Evolutionary conservation across 2,797 vertebrate species (phyloP), one percentile per base, ranked within the genome.

Genomic region (Emydoidea blandingii): DNA sequence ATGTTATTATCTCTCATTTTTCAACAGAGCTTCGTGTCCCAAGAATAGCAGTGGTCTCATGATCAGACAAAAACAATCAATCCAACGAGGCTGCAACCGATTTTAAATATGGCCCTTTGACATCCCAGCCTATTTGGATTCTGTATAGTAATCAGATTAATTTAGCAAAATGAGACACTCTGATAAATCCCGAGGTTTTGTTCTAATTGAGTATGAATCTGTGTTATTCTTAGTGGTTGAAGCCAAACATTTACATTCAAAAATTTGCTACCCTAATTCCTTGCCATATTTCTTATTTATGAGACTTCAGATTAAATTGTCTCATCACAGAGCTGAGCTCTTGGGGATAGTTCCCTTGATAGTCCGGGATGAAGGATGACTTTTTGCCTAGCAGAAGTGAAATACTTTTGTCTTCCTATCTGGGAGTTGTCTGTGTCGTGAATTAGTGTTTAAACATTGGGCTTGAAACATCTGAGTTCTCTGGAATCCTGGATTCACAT

Each of bases 131-230:
- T 87, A 53, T 87, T 95, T 82, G 85, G 92, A 2, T 90, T 82
- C 81, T 94, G 94, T 92, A 92, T 34, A 57, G 94, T 93, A 94
- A 89, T 95, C 59, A 91, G 94, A 90, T 94, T 95, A 94, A 94
- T 92, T 88, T 89, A 94, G 44, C 57, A 95, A 92, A 95, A 95
- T 94, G 81, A 93, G 88, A 93, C 89, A 41, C 68, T 88, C 15
- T 86, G 88, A 52, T 96, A 94, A 94, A 93, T 96, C 87, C 79
- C 74, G 47, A 29, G n/a, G 1, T 0, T 2, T 86, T 92, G 86
- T 85, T 79, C 83, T 85, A 83, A 91, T 49, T 54, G 88, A 87
- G n/a, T 74, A 56, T 72, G 81, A 95, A 86, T 44, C 25, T 91
- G 23, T 86, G 49, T 86, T 95, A 31, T 88, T 89, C 29, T 84